Evolutionary conservation across 2,113 vertebrate species (phyloP), one percentile per base, ranked within the genome.

Genomic region (Mellivora capensis): DNA sequence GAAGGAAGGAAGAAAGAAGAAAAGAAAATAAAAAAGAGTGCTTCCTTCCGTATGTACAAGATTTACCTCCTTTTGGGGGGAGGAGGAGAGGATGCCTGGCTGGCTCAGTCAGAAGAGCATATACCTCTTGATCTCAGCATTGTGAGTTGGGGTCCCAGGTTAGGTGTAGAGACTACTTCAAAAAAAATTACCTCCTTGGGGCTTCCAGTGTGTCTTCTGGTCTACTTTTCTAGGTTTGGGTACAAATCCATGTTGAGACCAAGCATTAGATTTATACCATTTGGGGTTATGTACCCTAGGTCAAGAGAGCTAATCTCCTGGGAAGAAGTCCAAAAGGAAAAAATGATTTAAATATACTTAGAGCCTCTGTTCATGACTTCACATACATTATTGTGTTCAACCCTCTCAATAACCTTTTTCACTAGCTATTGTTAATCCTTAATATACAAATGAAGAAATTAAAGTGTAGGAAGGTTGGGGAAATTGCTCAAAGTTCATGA

Each of bases 381-480:
- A 54, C 2, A 9, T 82, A 85, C n/a, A 59, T 87, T 88, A 67
- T 49, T 86, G 59, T 29, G 52, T 54, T 85, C 25, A 61, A 49
- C 44, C 18, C 27, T 88, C n/a, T 71, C 85, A 88, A 52, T 57
- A 90, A 44, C 20, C 15, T 90, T 91, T 93, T 72, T n/a, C 59
- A 71, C 39, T 81, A 80, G 4, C 14, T 97, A n/a, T 69, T 91
- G 82, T 34, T 88, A 76, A 93, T 76, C 61, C 71, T 90, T 94
- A 49, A 88, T 59, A 80, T 83, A 67, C 42, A 72, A 67, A 79
- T 42, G 37, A 88, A 64, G 14, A 91, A 69, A 71, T 54, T 93
- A 87, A 91, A 64, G 39, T 25, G 88, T 37, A 49, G 20, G 17
- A 88, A 72, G 39, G 3, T 80, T 90, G 44, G 71, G 64, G 47